Evolutionary conservation across 1,140 invertebrate species (phyloP), one percentile per base, ranked within the genome.

Genomic region (Sminthurinus signatus): DNA sequence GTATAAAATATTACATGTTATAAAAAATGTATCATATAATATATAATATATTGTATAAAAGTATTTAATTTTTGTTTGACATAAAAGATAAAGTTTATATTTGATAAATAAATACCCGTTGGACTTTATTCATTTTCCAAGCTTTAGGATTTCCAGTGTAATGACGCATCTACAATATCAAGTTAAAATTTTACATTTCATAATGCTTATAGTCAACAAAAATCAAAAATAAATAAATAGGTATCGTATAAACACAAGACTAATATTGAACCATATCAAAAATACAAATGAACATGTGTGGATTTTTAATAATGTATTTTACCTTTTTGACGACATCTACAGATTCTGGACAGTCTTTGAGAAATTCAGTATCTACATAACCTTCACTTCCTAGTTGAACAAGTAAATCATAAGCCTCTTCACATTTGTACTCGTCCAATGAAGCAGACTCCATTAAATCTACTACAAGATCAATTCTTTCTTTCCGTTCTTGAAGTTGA

Each of bases 281-380:
- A 17, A 39, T 10, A 8, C 17, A 39, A 8, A 39, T 17, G 8
- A 39, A 10, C 8, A 10, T 10, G 17, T 10, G 36, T 39, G 36
- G 17, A 39, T 10, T 39, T 10, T 10, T 10, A 17, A 39, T 10
- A 39, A 39, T 39, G 36, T 39, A 48, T 27, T 56, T 72, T 71
- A 80, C 78, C 73, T 77, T 80, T 72, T 77, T 76, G 23, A 81
- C 77, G 29, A 79, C 91, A 72, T 89, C 85, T 57, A 93, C 82
- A 61, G 89, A 83, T 59, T 86, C 83, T 0, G 90, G 86, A 79
- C 93, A 88, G 70, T 92, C 93, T 70, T 91, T 84, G 29, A 94
- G 75, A 86, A 92, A 90, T 8, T 12, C 21, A 48, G 10, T 10
- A 23, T 48, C 46, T 8, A 48, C 21, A 17, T 78, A 46, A 91